A percentile compares a stretch with the other conserved stretches of the same genome.
These are phyloP conservation scores for Choristoneura fumiferana DNA, from an alignment of 1,140 invertebrate genomes.

Conservation along the genomic window DNA sequence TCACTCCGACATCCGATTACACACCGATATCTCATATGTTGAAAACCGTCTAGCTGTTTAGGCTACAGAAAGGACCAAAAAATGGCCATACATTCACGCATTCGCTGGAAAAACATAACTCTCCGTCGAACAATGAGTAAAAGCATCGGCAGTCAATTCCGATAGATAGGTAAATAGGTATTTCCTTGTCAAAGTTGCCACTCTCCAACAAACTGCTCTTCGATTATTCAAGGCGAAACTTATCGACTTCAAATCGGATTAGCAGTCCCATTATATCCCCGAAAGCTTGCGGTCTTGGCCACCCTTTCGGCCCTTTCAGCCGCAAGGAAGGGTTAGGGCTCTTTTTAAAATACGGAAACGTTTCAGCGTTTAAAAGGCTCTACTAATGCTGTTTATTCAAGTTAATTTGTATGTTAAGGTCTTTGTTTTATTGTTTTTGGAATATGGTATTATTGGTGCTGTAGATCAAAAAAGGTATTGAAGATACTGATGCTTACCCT, in stretches of 20 bases:
- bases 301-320: background rate
- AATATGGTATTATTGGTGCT: background rate
- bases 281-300: background rate
- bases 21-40: no score
- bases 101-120: no score
- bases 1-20: no score
- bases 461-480: no score
- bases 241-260: background rate
- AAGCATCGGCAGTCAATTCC: no score
- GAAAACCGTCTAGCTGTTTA: no score
- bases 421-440: background rate
- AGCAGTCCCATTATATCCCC: conserved; percentile 3
- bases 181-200: background rate
- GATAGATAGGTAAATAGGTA: no score
- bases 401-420: background rate
- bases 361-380: background rate
- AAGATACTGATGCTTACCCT: no score
- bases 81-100: no score
- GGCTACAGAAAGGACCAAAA: no score
- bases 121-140: no score
- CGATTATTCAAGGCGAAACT: background rate
- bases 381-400: background rate
- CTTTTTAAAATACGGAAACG: conserved; percentile 1
- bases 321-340: conserved; percentile 1
- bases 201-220: conserved; percentile 1